Evolutionary conservation across 1,140 invertebrate species (phyloP), one percentile per base, ranked within the genome.

Genomic region (Hycleus cichorii): DNA sequence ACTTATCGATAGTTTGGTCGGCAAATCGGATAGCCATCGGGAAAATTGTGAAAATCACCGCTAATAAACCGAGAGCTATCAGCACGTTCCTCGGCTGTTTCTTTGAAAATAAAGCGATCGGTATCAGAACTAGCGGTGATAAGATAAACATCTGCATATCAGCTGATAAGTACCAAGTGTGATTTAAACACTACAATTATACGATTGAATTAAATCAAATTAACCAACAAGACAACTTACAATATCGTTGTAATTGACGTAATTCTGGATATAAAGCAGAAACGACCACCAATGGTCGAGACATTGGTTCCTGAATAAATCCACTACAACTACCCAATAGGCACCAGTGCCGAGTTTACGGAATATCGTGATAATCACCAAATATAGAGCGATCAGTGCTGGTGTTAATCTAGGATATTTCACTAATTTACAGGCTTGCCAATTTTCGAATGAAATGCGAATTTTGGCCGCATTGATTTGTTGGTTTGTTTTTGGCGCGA

Each of bases 71-170:
- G 11, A 66, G 42, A 40, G 8, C 9, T 1, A 50, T 24, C 7
- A 70, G 54, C 1, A 59, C 62, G 12, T 49, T 5, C 57, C 62
- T 24, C 57, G 49, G 4, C 12, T 46, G 47, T 57, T 65, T 25
- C 26, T 9, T 49, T 25, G 61, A 52, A 9, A 60, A 45, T 53
- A 63, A 25, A 8, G 64, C 51, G 18, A 72, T 27, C 3, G 74
- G 78, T 42, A 74, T 75, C 12, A 82, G 55, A 3, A 82, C 58
- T 1, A 82, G n/a, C 2, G 78, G 78, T 4, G 78, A 76, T 27
- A 87, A 49, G 9, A 85, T 66, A 63, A 84, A 87, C 50, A 88
- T 78, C 68, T 89, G 87, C 75, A 88, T 84, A 64, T 90, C 88
- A 38, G 86, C 84, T 2, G 87, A 75, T 18, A 81, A 54, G 55